These are phyloP conservation scores for Callipepla californica DNA, from an alignment of 2,113 vertebrate genomes.

Conservation along the genomic window DNA sequence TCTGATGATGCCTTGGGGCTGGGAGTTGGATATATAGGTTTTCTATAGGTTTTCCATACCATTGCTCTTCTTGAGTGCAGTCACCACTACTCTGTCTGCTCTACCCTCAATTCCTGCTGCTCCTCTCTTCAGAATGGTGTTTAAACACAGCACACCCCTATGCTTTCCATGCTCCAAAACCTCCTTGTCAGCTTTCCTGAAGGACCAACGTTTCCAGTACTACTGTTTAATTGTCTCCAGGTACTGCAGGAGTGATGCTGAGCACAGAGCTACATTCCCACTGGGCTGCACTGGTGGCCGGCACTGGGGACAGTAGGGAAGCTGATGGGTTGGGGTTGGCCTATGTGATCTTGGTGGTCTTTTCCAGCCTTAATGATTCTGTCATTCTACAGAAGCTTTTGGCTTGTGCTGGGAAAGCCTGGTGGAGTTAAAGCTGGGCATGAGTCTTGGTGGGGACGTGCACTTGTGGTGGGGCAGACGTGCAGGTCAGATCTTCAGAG, in stretches of 20 bases:
- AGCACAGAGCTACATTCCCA: rapidly evolving
- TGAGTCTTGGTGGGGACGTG: neutral
- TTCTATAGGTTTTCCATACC: neutral
- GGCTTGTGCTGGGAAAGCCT: neutral
- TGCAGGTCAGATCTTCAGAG: neutral
- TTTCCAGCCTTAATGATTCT: too few relatives aligned
- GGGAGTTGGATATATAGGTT: neutral
- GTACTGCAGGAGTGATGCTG: neutral
- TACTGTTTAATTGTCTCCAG: neutral
- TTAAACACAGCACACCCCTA: neutral
- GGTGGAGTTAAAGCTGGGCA: neutral
- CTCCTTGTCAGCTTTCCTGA: neutral
- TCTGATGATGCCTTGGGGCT: neutral
- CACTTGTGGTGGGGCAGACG: rapidly evolving
- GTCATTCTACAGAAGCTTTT: neutral
- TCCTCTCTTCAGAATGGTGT: neutral
- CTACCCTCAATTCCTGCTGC: neutral
- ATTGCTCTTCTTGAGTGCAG: neutral
- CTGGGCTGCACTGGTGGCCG: neutral
- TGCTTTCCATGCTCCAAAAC: neutral
- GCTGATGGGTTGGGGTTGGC: too few relatives aligned
- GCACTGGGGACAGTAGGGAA: neutral
- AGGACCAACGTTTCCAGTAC: neutral
- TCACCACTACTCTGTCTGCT: neutral
- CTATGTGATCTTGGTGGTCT: too few relatives aligned